Evolutionary conservation across 2,113 vertebrate genomes (phyloP).

Genomic region (Mionectes macconnelli): DNA sequence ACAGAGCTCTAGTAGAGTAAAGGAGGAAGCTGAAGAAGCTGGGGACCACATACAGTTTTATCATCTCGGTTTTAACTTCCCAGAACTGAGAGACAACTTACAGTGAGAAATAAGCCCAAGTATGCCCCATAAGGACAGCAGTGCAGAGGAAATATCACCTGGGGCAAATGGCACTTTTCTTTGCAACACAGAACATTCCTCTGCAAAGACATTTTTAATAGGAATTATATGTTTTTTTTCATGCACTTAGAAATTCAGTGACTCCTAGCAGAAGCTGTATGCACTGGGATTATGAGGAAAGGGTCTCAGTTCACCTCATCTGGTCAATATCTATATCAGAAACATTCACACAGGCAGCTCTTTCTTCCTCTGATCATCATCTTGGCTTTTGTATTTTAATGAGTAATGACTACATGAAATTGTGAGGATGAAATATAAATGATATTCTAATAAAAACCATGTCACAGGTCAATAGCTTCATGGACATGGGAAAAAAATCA

Average conservation of each 20-base stretch:
- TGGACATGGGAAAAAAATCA: conserved; percentile 15
- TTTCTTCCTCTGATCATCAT: conserved; percentile 10
- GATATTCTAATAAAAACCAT: conserved; percentile 44
- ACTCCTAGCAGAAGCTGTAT: background rate
- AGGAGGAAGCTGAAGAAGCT: background rate
- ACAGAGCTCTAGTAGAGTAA: background rate
- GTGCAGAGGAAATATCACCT: background rate
- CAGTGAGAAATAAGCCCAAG: background rate
- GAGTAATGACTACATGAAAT: conserved; percentile 14
- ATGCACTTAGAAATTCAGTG: background rate
- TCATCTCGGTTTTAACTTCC: background rate
- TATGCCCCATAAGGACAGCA: background rate
- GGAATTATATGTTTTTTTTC: background rate
- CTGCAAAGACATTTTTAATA: background rate
- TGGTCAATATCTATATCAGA: background rate
- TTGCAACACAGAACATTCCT: background rate
- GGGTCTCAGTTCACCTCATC: background rate
- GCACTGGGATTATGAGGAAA: background rate
- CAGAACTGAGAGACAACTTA: background rate
- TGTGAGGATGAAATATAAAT: conserved; percentile 61
- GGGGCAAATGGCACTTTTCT: background rate
- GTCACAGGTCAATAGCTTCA: conserved; percentile 59
- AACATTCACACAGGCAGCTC: background rate
- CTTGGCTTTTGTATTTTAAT: conserved; percentile 56
- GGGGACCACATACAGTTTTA: background rate